Evolutionary conservation across 2,113 vertebrate genomes (phyloP).

Genomic region (Vulpes vulpes): DNA sequence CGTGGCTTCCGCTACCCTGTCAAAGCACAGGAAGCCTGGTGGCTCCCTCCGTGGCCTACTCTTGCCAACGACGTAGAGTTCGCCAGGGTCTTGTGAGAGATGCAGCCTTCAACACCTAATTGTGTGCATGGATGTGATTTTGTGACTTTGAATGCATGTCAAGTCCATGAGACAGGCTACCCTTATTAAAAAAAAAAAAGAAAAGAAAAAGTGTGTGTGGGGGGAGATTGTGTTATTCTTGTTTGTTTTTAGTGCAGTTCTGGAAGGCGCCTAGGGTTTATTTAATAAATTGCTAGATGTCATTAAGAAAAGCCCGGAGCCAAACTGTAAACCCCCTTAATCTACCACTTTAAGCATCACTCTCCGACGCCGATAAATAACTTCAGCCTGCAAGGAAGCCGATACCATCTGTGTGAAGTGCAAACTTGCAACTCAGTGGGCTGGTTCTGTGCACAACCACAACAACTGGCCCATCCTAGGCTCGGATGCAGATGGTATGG

Average conservation of each 20-base stretch:
- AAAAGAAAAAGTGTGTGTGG: too few species aligned
- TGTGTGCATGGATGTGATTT: background rate
- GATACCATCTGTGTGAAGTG: background rate
- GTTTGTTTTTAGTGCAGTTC: background rate
- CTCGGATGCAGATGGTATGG: fast-evolving
- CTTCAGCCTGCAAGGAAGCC: background rate
- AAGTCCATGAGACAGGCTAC: background rate
- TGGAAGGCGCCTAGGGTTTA: background rate
- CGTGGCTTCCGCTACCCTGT: background rate
- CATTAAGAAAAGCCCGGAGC: background rate
- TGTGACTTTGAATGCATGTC: background rate
- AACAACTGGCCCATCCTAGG: background rate
- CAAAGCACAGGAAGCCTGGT: constrained; percentile 54
- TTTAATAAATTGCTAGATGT: background rate
- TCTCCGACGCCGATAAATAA: background rate
- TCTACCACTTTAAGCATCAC: background rate
- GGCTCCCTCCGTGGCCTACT: background rate
- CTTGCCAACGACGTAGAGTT: background rate
- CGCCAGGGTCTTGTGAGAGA: background rate
- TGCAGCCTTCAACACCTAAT: background rate
- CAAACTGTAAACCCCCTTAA: background rate
- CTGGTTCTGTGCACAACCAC: background rate
- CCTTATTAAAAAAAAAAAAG: background rate
- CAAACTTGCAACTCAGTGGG: background rate
- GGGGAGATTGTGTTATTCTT: background rate